Evolutionary conservation across 2,113 vertebrate species (phyloP), one percentile per base, ranked within the genome.

Genomic region (Azemiops feae): DNA sequence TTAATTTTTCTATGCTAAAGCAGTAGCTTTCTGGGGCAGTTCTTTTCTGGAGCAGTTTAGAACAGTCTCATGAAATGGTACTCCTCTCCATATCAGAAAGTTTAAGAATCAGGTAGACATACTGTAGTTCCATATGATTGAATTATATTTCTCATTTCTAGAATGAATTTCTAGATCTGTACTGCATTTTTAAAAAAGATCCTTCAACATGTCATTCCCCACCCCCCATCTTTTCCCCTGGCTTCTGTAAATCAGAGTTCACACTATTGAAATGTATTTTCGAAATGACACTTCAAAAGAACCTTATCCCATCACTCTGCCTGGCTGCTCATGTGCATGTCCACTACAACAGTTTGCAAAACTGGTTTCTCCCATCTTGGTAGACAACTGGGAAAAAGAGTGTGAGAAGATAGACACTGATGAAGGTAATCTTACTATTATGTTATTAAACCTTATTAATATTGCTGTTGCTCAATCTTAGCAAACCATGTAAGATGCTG

Each of bases 191-290:
- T 60, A 11, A 34, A 89, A 22, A 60, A 10, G n/a, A 81, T 54
- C 30, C 6, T 20, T 88, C 5, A 30, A 55, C 25, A 43, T 39
- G 4, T 3, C 1, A 8, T 47, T 0, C 39, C 90, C 22, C 88
- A 5, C 74, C 5, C 3, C 25, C 85, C 10, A 2, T 89, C 57
- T 69, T 54, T 39, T 87, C 0, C 7, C 4, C 30, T 94, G 53
- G 94, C 8, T 91, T 1, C 91, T 89, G 25, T 88, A 69, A 85
- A 85, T 93, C 96, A 98, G 98, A 89, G 88, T 98, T 25, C 98
- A 98, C 95, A 98, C 98, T 2, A 58, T 99, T 95, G 98, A 98
- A 93, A 98, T 99, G 97, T 97, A 97, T 92, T 99, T 98, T 92
- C 96, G 97, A 93, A 99, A 99, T 58, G 97, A 98, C 43, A 97